Percentiles rank a stretch among this genome's conserved stretches.
phyloP scores from a whole-genome alignment of 2,888 invertebrate genomes.

The Ypsolopha sequella region DNA sequence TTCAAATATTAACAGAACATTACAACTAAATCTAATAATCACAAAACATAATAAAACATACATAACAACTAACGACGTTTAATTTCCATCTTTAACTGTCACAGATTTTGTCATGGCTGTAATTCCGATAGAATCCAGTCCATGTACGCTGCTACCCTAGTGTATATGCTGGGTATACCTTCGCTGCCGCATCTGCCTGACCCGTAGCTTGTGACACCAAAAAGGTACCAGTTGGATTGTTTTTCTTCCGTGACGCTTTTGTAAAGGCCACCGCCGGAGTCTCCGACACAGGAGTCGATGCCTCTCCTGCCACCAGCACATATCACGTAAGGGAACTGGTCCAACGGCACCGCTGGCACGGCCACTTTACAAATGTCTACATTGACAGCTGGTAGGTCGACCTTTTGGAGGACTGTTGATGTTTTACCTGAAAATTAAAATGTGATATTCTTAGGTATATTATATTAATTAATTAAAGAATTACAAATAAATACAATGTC shows the following conservation, averaged over 20 bases:
- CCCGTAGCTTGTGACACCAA: conserved; percentile 53
- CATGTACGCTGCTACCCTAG: conserved; percentile 65
- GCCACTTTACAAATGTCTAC: conserved; percentile 24
- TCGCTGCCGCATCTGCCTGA: conserved; percentile 25
- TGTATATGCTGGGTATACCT: conserved; percentile 73
- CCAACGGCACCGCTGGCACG: conserved; percentile 18
- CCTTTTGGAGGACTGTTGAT: conserved; percentile 33
- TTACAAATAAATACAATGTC: too few relatives aligned
- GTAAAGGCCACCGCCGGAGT: conserved; percentile 72
- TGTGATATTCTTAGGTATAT: background rate
- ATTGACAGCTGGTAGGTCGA: conserved; percentile 36
- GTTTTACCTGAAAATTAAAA: conserved; percentile 15
- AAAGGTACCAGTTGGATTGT: conserved; percentile 50
- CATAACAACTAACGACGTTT: background rate
- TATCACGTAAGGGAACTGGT: conserved; percentile 26
- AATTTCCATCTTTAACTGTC: background rate
- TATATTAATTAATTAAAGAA: background rate
- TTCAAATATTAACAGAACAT: background rate
- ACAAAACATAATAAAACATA: background rate
- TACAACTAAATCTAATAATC: background rate
- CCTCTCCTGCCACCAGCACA: conserved; percentile 68
- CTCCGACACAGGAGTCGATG: conserved; percentile 69
- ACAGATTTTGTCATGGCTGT: conserved; percentile 5
- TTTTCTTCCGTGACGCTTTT: conserved; percentile 23
- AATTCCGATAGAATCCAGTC: conserved; percentile 63